Conservation (phyloP, 2,113 vertebrate genomes). For the Danio rerio region DNA sequence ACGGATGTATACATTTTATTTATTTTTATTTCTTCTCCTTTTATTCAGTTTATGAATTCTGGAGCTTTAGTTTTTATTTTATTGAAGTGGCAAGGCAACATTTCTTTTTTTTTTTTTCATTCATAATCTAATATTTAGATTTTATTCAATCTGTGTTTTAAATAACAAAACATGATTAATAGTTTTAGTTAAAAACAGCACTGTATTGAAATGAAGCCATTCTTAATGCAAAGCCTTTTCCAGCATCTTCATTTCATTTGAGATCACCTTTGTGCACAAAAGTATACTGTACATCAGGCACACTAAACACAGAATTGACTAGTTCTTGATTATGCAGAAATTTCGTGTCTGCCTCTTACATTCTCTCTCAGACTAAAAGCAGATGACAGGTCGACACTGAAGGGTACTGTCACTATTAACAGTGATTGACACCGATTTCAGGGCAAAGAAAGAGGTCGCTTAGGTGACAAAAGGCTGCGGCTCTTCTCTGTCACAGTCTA, state of each 20-base stretch:
- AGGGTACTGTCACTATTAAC: slow-evolving; percentile 41
- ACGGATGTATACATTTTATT: no score
- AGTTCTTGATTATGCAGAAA: slow-evolving; percentile 26
- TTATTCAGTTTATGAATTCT: no score
- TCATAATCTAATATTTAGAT: not conserved
- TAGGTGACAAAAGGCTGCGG: slow-evolving; percentile 35
- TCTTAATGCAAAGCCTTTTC: not conserved
- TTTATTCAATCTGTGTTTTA: no score
- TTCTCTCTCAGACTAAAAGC: not conserved
- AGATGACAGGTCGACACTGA: slow-evolving; percentile 50
- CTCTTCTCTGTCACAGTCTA: not conserved
- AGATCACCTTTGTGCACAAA: not conserved
- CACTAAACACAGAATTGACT: not conserved
- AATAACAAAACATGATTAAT: not conserved
- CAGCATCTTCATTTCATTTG: not conserved
- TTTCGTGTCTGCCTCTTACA: not conserved
- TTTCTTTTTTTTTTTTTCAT: not conserved
- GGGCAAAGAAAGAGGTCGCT: slow-evolving; percentile 35
- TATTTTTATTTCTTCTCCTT: no score
- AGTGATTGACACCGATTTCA: slow-evolving; percentile 52
- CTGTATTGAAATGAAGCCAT: not conserved
- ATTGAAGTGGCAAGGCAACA: no score
- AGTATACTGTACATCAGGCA: not conserved
- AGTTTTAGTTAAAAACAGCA: not conserved
- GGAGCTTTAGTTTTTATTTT: no score